Evolutionary conservation across 1,140 invertebrate species (phyloP), one percentile per base, ranked within the genome.

Genomic region (Drosophila nigrodunni): DNA sequence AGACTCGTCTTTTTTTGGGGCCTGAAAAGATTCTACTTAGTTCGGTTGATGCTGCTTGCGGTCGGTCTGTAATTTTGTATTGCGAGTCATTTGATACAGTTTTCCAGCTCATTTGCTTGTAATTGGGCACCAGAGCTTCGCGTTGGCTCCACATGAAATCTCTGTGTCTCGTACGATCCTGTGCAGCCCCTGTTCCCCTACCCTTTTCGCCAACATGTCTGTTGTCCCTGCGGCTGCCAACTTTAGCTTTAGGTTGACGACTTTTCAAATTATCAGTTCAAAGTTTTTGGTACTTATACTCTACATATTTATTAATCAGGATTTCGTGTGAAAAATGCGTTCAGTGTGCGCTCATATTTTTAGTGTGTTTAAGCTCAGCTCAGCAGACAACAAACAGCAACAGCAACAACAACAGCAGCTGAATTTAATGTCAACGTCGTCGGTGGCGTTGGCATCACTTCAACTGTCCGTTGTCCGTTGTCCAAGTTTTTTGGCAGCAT

Each of bases 71-170:
- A 89, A 89, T 89, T 89, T 89, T 83, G 82, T 80, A 90, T 90
- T 90, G 72, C 11, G 77, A 79, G 87, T 90, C 82, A 90, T 90
- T 90, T 90, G 87, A 90, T 90, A 90, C 88, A 90, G 82, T 90
- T 90, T 90, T 90, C 87, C 87, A 90, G 87, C 87, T 90, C 87
- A 90, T 90, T 90, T 90, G 80, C 82, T 87, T 90, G 87, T 90
- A 90, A 90, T 90, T 90, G 87, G 87, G 87, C 87, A 90, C 87
- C 58, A 52, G 64, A 74, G 73, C 54, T 73, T 74, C 61, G 77
- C 73, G 62, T 69, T 58, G 80, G 66, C 73, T 88, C 82, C 74
- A 60, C 78, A 75, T 71, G 80, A 64, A 80, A 80, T 83, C 59
- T 64, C 15, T 15, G 11, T 25, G 25, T 30, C 25, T 30, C 4